Evolutionary conservation across 2,113 vertebrate genomes (phyloP), one percentile per base, ranked within the genome.

Genomic region (Tyrannus savana): DNA sequence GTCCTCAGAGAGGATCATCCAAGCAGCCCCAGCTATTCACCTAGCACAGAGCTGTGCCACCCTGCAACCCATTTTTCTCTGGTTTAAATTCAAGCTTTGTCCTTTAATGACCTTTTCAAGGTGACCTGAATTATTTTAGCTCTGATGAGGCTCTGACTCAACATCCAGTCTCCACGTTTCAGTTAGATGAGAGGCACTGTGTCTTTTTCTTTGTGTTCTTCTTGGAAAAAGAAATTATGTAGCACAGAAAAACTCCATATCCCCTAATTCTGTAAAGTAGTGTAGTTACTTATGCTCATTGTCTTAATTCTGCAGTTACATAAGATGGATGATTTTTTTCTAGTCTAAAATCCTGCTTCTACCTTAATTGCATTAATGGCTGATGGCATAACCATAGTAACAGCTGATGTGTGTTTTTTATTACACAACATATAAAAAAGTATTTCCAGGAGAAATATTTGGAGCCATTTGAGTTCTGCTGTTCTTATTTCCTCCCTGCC

Each of bases 381-480:
- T 89, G 90, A 93, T 94, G 76, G 84, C 58, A 92, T 95, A 96
- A 92, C 84, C 92, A 95, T 88, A 84, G 84, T 68, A 97, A 95
- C 84, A 64, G 73, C 62, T 96, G 76, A 87, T 91, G 87, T 63
- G 89, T 2, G 12, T 90, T 60, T 93, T 60, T 91, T 53, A 69
- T 86, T 93, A 79, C 64, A 95, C 88, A 94, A 91, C 60, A 58
- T 27, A 58, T 37, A 94, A 64, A 62, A 85, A 84, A 81, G 67
- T 88, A 92, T 92, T 94, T 92, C 42, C 76, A 66, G 60, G 30
- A 89, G 55, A 75, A 91, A 39, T 75, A 76, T 60, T 73, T 59
- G 56, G 56, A 90, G 35, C 39, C 19, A 23, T 93, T 93, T 9
- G n/a, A 73, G 75, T 49, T 78, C 52, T 71, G 68, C 76, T 92